Base-by-base conservation (phyloP, 2,113 vertebrate species). In the Oenanthe oenanthe region DNA sequence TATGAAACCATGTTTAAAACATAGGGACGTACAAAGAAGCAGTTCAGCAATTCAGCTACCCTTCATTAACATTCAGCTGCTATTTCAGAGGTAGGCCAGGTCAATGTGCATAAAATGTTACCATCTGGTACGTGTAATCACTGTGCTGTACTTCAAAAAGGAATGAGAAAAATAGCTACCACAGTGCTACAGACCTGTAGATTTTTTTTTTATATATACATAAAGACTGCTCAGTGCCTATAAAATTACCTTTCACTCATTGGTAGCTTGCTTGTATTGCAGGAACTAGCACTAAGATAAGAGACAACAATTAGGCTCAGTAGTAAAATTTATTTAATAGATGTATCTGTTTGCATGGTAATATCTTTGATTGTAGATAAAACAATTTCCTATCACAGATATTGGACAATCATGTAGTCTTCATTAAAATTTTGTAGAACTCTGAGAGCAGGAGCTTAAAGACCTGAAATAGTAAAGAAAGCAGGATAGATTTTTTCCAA, bases 1-100 rank as follows among this genome's bases (percentile, higher is more conserved):
- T 58, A 58, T 21, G 67, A 94, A 93, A 80, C 28, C 9, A 20
- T 83, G 78, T 83, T 94, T 92, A 85, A 93, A 90, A 80, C 53
- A 63, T 42, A 63, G 88, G 67, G 50, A 36, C 6, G 1, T 25
- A 83, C 20, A 88, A 85, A 62, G 92, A 80, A 85, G 68, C 82
- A 73, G 58, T 92, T 91, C 82, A 93, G 78, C 58, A 72, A 51
- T 83, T 95, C 90, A 67, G 63, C 86, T 62, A 70, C 72, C 63
- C 73, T 65, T 93, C 70, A 84, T 97, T 95, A 96, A 75, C 60
- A 94, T 95, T 94, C 93, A 88, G 75, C 77, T 94, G 74, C 89
- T 94, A 82, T 92, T 92, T 93, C 95, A 88, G 88, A 94, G 88
- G 85, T 80, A 93, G 89, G 80, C 60, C 67, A 40, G 88, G 92